Conservation (phyloP, 2,888 invertebrate genomes). For the Eupithecia exiguata region DNA sequence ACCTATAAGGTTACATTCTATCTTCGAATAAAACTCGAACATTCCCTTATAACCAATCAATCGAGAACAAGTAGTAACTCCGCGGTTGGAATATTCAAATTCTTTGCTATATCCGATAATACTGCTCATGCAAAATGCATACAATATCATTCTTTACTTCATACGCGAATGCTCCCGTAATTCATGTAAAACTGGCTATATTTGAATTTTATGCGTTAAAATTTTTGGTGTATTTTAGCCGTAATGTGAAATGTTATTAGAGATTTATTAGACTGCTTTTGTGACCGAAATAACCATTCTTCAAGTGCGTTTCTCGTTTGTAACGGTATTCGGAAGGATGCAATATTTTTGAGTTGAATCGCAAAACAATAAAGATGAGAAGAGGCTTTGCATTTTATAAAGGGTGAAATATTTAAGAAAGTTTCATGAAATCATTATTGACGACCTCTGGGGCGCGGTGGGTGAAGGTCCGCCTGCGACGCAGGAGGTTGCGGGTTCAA, state of each 20-base stretch:
- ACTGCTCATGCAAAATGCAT: slow-evolving; percentile 81
- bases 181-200: slow-evolving; percentile 80
- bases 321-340: slow-evolving; percentile 28
- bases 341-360: slow-evolving; percentile 22
- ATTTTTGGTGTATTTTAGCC: slow-evolving; percentile 60
- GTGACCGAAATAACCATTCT: slow-evolving; percentile 22
- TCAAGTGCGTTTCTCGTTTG: slow-evolving; percentile 18
- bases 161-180: slow-evolving; percentile 76
- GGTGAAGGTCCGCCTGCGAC: no score
- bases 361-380: slow-evolving; percentile 1
- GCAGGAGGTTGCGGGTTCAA: no score
- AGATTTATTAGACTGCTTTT: slow-evolving; percentile 23
- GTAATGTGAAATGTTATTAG: slow-evolving; percentile 34
- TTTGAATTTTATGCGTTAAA: slow-evolving; percentile 77
- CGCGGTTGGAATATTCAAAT: slow-evolving; percentile 76
- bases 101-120: slow-evolving; percentile 79
- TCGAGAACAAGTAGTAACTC: slow-evolving; percentile 51
- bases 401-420: background rate
- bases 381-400: background rate
- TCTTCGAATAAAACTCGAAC: background rate
- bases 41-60: slow-evolving; percentile 28
- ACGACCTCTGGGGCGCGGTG: no score
- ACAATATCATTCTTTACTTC: slow-evolving; percentile 82
- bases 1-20: background rate
- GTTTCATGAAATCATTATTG: no score